Evolutionary conservation across 2,888 invertebrate species (phyloP), one percentile per base, ranked within the genome.

Genomic region (Leptopterna dolabrata): DNA sequence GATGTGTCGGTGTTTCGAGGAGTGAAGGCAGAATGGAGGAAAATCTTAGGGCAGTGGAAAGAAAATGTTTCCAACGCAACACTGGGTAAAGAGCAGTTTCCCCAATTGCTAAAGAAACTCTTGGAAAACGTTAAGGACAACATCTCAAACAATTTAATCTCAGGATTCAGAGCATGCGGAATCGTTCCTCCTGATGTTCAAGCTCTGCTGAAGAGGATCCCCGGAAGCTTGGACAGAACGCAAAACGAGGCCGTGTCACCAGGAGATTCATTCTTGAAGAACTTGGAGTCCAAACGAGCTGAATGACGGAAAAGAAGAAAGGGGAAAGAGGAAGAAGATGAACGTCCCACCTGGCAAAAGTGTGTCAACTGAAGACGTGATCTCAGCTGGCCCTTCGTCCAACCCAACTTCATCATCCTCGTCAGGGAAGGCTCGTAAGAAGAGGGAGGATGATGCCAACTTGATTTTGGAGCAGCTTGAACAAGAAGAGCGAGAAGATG

Each of bases 1-100:
- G 90, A 90, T 85, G 89, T 91, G 11, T 88, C 89, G n/a, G 89
- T 87, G 43, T 91, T 90, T 76, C 76, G 76, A 76, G 76, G 76
- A 76, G 76, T 76, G 43, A 76, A 76, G 76, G 76, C 76, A 14
- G 81, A 83, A 43, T 91, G 90, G 90, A 80, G 88, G 55, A 27
- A 73, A 43, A 30, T 89, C 41, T 73, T 89, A 27, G 80, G 73
- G 1, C 41, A 89, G 30, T 89, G 89, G 88, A 89, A 89, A 87
- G 76, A 76, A 76, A 76, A 76, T 43, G 43, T 76, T 76, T 30
- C 36, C 43, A 76, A 76, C 76, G 43, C 43, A 16, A 76, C 36
- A 30, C 36, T 76, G 36, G 36, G 36, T 43, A 76, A 76, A 76
- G 30, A 76, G 19, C 76, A 76, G 36, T 47, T 47, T 47, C 47